Conservation (phyloP, 2,113 vertebrate species). For the Periophthalmus modestus region DNA sequence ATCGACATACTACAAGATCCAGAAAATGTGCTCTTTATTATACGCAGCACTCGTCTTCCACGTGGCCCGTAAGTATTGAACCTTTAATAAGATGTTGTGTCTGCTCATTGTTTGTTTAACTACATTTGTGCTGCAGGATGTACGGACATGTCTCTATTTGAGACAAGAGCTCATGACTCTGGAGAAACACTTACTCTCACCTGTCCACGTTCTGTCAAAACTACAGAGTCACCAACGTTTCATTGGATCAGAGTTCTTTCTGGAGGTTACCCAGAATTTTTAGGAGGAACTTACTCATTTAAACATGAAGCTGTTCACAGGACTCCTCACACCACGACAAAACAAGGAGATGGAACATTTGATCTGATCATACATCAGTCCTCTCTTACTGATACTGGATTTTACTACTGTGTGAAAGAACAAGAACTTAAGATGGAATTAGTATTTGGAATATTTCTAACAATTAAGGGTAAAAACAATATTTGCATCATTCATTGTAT, state of each 20-base stretch:
- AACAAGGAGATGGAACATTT: constrained; percentile 38
- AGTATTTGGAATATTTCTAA: constrained; percentile 24
- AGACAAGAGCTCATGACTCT: too few species aligned
- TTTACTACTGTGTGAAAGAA: constrained; percentile 46
- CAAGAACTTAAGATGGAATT: not conserved
- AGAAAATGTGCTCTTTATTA: too few species aligned
- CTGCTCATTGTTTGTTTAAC: too few species aligned
- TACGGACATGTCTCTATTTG: too few species aligned
- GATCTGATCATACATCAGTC: constrained; percentile 30
- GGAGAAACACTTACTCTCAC: too few species aligned
- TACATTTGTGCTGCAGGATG: too few species aligned
- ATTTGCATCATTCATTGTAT: too few species aligned
- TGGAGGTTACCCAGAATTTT: constrained; percentile 19
- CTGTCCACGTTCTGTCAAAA: too few species aligned
- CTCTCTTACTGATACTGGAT: constrained; percentile 38
- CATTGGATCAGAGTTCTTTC: constrained; percentile 43
- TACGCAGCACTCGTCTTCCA: too few species aligned
- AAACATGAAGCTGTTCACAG: not conserved
- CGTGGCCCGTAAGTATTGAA: too few species aligned
- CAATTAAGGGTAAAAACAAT: constrained; percentile 45
- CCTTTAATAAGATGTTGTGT: too few species aligned
- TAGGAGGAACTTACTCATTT: constrained; percentile 12
- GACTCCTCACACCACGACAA: constrained; percentile 4
- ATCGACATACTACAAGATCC: too few species aligned
- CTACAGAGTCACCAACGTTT: not conserved